These are phyloP conservation scores for Lepidonotus clava DNA, from an alignment of 2,888 invertebrate species.

Conservation along the genomic window DNA sequence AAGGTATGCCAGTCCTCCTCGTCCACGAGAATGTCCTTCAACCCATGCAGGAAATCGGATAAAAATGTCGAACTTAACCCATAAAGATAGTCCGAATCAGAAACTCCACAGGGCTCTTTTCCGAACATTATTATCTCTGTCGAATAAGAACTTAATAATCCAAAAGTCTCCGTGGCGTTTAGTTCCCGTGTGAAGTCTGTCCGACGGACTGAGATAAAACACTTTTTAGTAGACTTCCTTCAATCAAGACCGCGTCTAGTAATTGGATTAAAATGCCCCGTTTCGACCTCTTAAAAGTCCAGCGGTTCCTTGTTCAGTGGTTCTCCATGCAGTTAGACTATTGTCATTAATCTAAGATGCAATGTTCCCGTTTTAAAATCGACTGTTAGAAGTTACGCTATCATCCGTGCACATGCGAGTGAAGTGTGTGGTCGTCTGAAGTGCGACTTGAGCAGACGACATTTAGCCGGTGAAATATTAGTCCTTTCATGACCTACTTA, in stretches of 20 bases:
- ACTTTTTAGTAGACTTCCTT: neutral
- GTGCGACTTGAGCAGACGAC: neutral
- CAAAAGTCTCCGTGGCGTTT: neutral
- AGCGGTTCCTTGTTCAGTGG: conserved; percentile 8
- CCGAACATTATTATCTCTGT: neutral
- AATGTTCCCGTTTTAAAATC: conserved; percentile 5
- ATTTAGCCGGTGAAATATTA: too few relatives aligned
- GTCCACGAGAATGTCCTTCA: conserved; percentile 1
- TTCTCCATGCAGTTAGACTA: conserved; percentile 14
- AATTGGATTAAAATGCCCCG: neutral
- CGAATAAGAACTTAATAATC: neutral
- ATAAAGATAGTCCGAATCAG: conserved; percentile 9
- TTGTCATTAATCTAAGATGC: conserved; percentile 39
- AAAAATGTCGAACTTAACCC: neutral
- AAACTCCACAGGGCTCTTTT: neutral
- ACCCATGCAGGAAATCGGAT: neutral
- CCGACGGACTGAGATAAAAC: neutral
- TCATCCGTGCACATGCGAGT: conserved; percentile 49
- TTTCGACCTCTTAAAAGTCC: neutral
- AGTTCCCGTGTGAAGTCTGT: neutral
- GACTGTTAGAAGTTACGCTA: conserved; percentile 46
- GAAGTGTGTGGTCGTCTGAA: neutral
- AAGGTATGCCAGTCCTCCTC: conserved; percentile 28
- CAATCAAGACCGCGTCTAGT: neutral
- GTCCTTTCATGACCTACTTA: too few relatives aligned